These are phyloP conservation scores for Natrix natrix DNA, from an alignment of 2,797 vertebrate genomes.

Conservation along the genomic window DNA sequence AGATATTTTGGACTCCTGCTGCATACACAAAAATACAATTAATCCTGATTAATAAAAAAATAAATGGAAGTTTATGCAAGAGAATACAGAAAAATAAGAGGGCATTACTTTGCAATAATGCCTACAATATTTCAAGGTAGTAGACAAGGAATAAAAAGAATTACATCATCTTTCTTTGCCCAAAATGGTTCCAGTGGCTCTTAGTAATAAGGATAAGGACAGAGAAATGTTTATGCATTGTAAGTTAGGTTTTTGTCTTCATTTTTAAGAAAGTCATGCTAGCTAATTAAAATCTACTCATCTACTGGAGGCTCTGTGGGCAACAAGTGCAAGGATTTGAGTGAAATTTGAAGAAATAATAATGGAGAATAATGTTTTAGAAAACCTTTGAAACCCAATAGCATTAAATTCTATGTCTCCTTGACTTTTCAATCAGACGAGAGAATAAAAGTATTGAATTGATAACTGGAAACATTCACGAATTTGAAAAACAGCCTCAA, in stretches of 20 bases:
- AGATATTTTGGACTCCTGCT: background rate
- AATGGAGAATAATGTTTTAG: background rate
- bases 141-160: background rate
- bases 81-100: background rate
- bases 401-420: background rate
- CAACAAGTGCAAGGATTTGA: background rate
- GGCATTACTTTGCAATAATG: background rate
- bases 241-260: background rate
- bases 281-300: background rate
- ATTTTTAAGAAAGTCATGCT: background rate
- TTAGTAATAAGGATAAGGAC: background rate
- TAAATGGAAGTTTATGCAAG: background rate
- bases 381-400: background rate
- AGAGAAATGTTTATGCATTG: background rate
- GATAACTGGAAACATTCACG: background rate
- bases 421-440: background rate
- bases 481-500: background rate
- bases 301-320: background rate
- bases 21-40: background rate
- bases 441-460: background rate
- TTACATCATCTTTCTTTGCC: background rate
- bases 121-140: background rate
- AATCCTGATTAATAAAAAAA: background rate
- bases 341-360: background rate
- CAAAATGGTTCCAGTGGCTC: background rate